phyloP scores from a whole-genome alignment of 2,797 vertebrate genomes.

The Columba guinea region DNA sequence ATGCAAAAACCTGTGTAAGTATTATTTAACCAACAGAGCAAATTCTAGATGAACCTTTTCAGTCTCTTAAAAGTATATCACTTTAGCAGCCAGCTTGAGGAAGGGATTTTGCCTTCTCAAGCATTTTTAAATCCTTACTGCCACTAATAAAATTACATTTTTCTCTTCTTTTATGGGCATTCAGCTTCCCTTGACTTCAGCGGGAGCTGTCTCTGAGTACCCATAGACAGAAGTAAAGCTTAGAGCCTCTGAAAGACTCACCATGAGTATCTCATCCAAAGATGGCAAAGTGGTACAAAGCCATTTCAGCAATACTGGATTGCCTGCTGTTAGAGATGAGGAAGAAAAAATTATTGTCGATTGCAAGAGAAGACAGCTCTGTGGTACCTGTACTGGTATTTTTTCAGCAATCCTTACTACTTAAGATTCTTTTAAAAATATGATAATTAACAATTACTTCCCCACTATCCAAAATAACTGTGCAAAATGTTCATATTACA shows the following conservation, averaged over 20 bases:
- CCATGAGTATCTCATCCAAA: constrained; percentile 2
- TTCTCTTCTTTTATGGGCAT: not conserved
- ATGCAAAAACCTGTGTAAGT: constrained; percentile 72
- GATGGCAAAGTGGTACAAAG: not conserved
- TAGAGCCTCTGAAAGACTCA: not conserved
- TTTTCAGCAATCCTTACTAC: not conserved
- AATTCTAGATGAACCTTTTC: constrained; percentile 57
- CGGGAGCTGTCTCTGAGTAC: not conserved
- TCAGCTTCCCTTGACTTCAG: constrained; percentile 7
- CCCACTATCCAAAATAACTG: not conserved
- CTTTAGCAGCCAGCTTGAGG: constrained; percentile 3
- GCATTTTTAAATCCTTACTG: not conserved
- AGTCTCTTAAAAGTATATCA: not conserved
- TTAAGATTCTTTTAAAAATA: not conserved
- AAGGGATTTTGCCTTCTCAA: not conserved
- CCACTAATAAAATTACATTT: not conserved
- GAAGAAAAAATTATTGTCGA: not conserved
- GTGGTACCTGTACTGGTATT: not conserved
- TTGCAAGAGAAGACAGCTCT: not conserved
- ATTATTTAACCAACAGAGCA: constrained; percentile 75
- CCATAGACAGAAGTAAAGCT: not conserved
- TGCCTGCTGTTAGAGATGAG: not conserved
- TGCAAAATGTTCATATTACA: not conserved
- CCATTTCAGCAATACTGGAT: not conserved
- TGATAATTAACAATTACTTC: not conserved